A percentile compares a stretch with the other conserved stretches of the same genome.
These are phyloP conservation scores for Peucedramus taeniatus DNA, from an alignment of 2,113 vertebrate species.

Conservation along the genomic window DNA sequence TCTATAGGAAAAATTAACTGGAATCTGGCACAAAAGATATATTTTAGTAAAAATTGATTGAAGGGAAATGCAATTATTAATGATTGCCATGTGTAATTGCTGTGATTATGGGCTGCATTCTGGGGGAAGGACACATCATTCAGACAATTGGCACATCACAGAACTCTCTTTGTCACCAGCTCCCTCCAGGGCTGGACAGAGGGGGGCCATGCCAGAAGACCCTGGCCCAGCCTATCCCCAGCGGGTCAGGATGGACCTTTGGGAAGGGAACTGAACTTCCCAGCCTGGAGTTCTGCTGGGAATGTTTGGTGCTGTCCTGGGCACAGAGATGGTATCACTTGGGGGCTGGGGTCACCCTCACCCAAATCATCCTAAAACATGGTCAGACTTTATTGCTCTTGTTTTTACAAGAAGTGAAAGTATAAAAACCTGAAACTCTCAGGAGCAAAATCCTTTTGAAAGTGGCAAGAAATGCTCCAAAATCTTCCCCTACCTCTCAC, in stretches of 20 bases:
- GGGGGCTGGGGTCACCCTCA: neutral
- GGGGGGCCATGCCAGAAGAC: neutral
- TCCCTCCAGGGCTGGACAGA: neutral
- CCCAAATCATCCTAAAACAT: neutral
- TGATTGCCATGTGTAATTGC: conserved; percentile 32
- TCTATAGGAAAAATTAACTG: neutral
- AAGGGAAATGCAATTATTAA: conserved; percentile 39
- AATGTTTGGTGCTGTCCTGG: neutral
- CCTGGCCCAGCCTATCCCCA: neutral
- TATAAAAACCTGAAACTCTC: neutral
- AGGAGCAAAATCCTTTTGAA: neutral
- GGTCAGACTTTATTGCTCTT: neutral
- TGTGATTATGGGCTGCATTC: conserved; percentile 15
- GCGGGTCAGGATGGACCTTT: neutral
- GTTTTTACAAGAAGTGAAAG: neutral
- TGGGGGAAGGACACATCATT: neutral
- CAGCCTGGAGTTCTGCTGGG: neutral
- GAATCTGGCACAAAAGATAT: conserved; percentile 7
- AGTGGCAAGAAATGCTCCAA: neutral
- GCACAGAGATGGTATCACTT: neutral
- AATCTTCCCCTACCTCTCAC: neutral
- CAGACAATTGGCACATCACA: neutral
- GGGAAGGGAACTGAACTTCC: neutral
- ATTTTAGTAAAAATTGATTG: conserved; percentile 14
- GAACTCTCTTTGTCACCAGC: neutral